Conservation (phyloP, 2,113 vertebrate species). For the Phaethornis superciliosus region DNA sequence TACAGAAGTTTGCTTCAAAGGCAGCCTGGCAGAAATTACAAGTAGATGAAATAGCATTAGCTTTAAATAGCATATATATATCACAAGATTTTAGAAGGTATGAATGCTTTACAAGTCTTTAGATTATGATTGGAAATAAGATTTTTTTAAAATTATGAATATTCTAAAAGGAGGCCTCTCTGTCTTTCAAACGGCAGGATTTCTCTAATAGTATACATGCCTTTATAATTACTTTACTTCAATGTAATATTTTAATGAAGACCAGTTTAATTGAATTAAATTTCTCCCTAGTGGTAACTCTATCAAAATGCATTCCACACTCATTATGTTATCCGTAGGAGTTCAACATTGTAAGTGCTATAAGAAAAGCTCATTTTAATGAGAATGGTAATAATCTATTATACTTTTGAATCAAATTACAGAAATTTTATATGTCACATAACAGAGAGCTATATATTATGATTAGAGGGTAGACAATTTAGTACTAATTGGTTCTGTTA, state of each 20-base stretch:
- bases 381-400: conserved; percentile 68
- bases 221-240: conserved; percentile 79
- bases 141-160: conserved; percentile 13
- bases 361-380: conserved; percentile 74
- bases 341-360: conserved; percentile 67
- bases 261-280: conserved; percentile 83
- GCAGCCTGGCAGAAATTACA: background rate
- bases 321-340: conserved; percentile 82
- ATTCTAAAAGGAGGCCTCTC: conserved; percentile 30
- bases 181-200: conserved; percentile 63
- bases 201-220: conserved; percentile 65
- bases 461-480: conserved; percentile 54
- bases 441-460: conserved; percentile 64
- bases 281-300: conserved; percentile 79
- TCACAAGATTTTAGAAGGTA: background rate
- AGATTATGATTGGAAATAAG: conserved; percentile 27
- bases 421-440: conserved; percentile 62
- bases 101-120: conserved; percentile 13
- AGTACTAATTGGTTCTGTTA: conserved; percentile 63
- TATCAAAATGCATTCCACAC: conserved; percentile 79
- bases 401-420: conserved; percentile 68
- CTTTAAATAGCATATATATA: background rate
- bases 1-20: conserved; percentile 1
- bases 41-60: background rate
- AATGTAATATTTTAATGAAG: conserved; percentile 81